Evolutionary conservation across 37 sponge, comb jelly and placozoan species (phyloP), one percentile per base, ranked within the genome.

Genomic region (Petrosia ficiformis): DNA sequence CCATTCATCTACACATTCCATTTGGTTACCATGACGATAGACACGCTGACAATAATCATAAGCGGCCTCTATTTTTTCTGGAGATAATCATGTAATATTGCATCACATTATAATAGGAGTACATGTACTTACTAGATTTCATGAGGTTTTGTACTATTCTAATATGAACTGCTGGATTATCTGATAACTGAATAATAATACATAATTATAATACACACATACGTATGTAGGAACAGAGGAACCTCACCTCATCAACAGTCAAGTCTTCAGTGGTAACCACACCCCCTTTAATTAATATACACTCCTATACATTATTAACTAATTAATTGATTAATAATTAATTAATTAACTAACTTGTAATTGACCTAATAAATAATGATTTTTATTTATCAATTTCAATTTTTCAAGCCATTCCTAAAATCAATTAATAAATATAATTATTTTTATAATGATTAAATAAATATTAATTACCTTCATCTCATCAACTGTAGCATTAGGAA

Each of bases 31-130:
- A n/a, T n/a, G n/a, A n/a, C n/a, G n/a, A 31, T 78, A 68, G 25
- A 77, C 26, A 6, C 35, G 33, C 63, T 77, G 79, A 52, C 80
- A 82, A 36, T 73, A 70, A 1, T 74, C 39, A 26, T 71, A 79
- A 24, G 89, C 89, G 36, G 78, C 67, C 52, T 58, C 35, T 29
- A 32, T 14, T 26, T 77, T 70, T 0, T 72, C 85, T 84, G 59
- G 68, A 36, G 26, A 67, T 32, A 36, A 31, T 67, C 34, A 8
- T 2, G 33, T 31, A 32, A 5, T 4, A 30, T 24, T 25, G 38
- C 3, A 3, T 29, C 37, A 36, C 1, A 5, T 24, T 5, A 11
- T 67, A 11, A 31, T 32, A n/a, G 35, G 16, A 38, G 22, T 10
- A 30, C 35, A 39, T 4, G 36, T 10, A 68, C n/a, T n/a, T n/a